A percentile compares a stretch with the other conserved stretches of the same genome.
These are phyloP conservation scores for Tetramorium simillimum DNA, from an alignment of 1,140 invertebrate species.

Conservation along the genomic window DNA sequence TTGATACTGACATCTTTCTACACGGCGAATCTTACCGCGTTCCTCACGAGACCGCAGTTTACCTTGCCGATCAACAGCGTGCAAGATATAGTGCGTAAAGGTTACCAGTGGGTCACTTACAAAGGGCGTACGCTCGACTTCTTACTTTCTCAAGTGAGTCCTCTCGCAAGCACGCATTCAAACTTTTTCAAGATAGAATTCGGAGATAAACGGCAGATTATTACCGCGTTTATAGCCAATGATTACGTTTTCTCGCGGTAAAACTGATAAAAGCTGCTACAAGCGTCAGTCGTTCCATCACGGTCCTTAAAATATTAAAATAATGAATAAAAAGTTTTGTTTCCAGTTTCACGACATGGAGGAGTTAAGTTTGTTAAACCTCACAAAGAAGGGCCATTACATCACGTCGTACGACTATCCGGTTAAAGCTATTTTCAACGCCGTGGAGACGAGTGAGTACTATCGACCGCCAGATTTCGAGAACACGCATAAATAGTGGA, in stretches of 20 bases:
- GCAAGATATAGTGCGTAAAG: constrained; percentile 89
- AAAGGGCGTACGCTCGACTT: constrained; percentile 89
- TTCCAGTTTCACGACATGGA: constrained; percentile 23
- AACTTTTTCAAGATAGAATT: constrained; percentile 4
- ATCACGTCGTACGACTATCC: constrained; percentile 60
- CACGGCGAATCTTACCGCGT: constrained; percentile 96
- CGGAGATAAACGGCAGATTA: not conserved
- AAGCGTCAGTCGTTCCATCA: not conserved
- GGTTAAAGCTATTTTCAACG: constrained; percentile 60
- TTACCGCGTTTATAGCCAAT: not conserved
- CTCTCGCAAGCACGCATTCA: not conserved
- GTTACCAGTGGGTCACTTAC: constrained; percentile 89
- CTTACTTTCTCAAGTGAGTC: constrained; percentile 87
- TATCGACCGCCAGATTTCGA: not conserved
- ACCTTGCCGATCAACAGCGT: constrained; percentile 91
- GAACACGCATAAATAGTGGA: not conserved
- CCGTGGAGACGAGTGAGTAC: constrained; percentile 67
- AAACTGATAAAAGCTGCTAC: not conserved
- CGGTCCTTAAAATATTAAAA: not conserved
- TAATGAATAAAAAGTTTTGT: not conserved
- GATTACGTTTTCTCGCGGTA: not conserved
- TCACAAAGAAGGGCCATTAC: constrained; percentile 40
- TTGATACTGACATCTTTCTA: constrained; percentile 96
- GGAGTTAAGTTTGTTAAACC: constrained; percentile 51
- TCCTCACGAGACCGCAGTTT: constrained; percentile 93